A percentile compares a stretch with the other conserved stretches of the same genome.
phyloP scores from a whole-genome alignment of 2,888 invertebrate genomes.

The Hypercompe scribonia region DNA sequence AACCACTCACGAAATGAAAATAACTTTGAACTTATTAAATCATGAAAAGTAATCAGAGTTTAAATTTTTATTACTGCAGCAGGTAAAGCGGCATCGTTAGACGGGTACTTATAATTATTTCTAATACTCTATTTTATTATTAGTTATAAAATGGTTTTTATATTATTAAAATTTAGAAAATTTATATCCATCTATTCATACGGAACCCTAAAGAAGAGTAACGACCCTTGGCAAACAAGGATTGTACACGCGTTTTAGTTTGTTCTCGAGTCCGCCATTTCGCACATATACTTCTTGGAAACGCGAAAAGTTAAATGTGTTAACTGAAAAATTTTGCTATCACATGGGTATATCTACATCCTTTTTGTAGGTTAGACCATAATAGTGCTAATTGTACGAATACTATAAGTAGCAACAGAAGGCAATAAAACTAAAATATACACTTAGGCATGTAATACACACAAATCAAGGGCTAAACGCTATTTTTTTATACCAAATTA shows the following conservation, averaged over 20 bases:
- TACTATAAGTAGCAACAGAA: background rate
- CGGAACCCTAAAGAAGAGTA: constrained; percentile 52
- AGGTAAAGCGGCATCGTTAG: background rate
- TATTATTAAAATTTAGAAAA: background rate
- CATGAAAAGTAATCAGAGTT: background rate
- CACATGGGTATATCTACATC: background rate
- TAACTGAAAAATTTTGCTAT: background rate
- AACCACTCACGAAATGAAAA: background rate
- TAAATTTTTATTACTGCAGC: background rate
- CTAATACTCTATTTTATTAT: background rate
- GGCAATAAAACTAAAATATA: background rate
- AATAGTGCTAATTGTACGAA: background rate
- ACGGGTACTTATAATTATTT: background rate
- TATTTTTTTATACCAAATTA: too few species aligned
- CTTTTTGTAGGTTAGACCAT: background rate
- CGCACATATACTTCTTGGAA: constrained; percentile 45
- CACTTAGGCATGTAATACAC: background rate
- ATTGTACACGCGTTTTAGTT: constrained; percentile 47
- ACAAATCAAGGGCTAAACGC: background rate
- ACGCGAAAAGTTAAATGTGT: constrained; percentile 34
- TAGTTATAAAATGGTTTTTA: background rate
- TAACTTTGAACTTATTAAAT: background rate
- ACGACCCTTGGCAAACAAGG: constrained; percentile 57
- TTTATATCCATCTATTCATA: constrained; percentile 14
- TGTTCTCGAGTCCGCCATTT: constrained; percentile 41